Evolutionary conservation across 2,797 vertebrate genomes (phyloP).

Genomic region (Danionella dracula): DNA sequence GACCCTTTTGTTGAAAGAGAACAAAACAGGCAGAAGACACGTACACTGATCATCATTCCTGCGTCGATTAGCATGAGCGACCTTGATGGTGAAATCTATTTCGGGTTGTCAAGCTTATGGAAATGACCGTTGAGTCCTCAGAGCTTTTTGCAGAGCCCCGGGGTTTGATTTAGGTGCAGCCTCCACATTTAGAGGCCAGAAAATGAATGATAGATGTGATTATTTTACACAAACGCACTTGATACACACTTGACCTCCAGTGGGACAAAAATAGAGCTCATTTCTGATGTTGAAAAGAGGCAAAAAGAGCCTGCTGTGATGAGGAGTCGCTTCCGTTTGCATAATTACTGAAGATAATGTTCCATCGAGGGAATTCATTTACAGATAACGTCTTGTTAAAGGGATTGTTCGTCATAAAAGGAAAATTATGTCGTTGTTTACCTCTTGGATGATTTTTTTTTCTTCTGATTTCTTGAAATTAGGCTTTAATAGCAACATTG

Average conservation of each 20-base stretch:
- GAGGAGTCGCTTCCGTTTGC: too few relatives aligned
- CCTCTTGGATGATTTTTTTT: too few relatives aligned
- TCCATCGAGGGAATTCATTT: neutral
- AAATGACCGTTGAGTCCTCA: neutral
- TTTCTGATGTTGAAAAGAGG: neutral
- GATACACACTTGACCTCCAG: neutral
- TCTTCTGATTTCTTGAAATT: too few relatives aligned
- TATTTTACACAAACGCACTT: neutral
- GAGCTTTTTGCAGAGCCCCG: neutral
- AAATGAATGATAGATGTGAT: neutral
- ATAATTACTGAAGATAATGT: neutral
- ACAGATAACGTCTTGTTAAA: conserved; percentile 14
- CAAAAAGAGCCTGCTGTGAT: too few relatives aligned
- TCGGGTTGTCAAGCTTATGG: neutral
- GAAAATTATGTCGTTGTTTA: too few relatives aligned
- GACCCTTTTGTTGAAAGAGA: neutral
- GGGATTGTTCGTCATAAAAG: too few relatives aligned
- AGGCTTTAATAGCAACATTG: too few relatives aligned
- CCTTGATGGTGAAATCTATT: neutral
- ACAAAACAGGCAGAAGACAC: neutral
- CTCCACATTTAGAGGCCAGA: neutral
- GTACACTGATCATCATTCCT: neutral
- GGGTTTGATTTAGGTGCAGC: neutral
- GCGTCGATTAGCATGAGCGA: neutral
- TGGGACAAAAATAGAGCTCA: neutral